Conservation (phyloP, 2,888 invertebrate species). For the Spialia ferax region DNA sequence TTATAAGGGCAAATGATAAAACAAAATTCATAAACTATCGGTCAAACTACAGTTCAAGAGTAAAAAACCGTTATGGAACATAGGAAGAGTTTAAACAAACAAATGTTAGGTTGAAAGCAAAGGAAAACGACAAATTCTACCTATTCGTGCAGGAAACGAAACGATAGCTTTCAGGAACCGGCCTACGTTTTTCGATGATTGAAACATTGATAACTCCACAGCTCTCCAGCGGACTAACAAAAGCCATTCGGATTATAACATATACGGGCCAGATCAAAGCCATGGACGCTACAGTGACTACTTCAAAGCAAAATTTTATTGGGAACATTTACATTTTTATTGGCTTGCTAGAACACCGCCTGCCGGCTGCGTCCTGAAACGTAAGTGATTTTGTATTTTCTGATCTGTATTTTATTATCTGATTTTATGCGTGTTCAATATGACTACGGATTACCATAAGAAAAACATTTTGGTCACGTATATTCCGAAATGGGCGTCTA, state of each 20-base stretch:
- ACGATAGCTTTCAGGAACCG: background rate
- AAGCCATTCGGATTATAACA: slow-evolving; percentile 70
- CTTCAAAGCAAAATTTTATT: slow-evolving; percentile 85
- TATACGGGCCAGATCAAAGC: slow-evolving; percentile 74
- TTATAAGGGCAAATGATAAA: no score
- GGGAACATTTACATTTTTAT: slow-evolving; percentile 85
- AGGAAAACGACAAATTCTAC: background rate
- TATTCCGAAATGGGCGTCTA: slow-evolving; percentile 45
- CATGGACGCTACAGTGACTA: slow-evolving; percentile 60
- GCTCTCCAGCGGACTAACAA: slow-evolving; percentile 55
- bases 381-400: slow-evolving; percentile 87
- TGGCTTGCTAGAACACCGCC: slow-evolving; percentile 82
- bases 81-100: background rate
- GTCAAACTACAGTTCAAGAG: no score
- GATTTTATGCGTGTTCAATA: slow-evolving; percentile 82
- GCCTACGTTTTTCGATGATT: slow-evolving; percentile 26
- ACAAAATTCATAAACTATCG: no score
- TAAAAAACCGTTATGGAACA: background rate
- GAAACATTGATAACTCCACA: slow-evolving; percentile 26
- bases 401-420: slow-evolving; percentile 86
- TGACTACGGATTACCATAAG: slow-evolving; percentile 77
- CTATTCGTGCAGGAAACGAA: background rate
- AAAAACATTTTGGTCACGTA: slow-evolving; percentile 71
- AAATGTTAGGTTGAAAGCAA: background rate
- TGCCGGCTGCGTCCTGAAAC: slow-evolving; percentile 69